These are phyloP conservation scores for Spodoptera picta DNA, from an alignment of 2,888 invertebrate species.

Conservation along the genomic window DNA sequence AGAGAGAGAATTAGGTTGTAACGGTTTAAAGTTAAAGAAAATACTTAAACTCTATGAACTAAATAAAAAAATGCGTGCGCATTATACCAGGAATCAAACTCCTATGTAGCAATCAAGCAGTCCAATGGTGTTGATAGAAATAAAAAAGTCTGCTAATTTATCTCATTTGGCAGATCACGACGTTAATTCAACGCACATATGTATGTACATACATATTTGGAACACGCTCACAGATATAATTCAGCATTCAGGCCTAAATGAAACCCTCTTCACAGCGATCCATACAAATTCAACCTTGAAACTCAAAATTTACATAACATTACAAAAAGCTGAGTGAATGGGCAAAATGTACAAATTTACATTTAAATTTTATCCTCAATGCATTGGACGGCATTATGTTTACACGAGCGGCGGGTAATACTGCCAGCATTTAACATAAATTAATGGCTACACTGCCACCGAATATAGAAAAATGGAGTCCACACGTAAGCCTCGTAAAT, in stretches of 20 bases:
- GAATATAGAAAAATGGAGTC: slow-evolving; percentile 44
- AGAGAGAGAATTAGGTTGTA: background rate
- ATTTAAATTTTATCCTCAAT: slow-evolving; percentile 52
- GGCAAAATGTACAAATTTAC: slow-evolving; percentile 43
- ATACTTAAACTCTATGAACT: too few relatives aligned
- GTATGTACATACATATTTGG: too few relatives aligned
- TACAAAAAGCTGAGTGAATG: slow-evolving; percentile 34
- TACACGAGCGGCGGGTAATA: slow-evolving; percentile 42
- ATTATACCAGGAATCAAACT: too few relatives aligned
- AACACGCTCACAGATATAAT: slow-evolving; percentile 13
- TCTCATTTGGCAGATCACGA: background rate
- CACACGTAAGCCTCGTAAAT: background rate
- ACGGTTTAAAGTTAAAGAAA: too few relatives aligned
- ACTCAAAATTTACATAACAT: slow-evolving; percentile 28
- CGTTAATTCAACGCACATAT: slow-evolving; percentile 6
- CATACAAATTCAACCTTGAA: slow-evolving; percentile 45
- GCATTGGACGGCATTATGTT: slow-evolving; percentile 54
- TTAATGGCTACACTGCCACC: slow-evolving; percentile 55
- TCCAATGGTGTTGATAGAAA: too few relatives aligned
- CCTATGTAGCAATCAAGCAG: too few relatives aligned
- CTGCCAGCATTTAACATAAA: slow-evolving; percentile 63
- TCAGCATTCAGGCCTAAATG: slow-evolving; percentile 15
- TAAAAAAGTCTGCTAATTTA: too few relatives aligned
- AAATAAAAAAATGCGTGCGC: too few relatives aligned
- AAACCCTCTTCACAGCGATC: slow-evolving; percentile 21